Percentiles rank a stretch among this genome's conserved stretches.
Evolutionary conservation across 2,888 invertebrate genomes (phyloP).

Genomic region (Acronicta alni): DNA sequence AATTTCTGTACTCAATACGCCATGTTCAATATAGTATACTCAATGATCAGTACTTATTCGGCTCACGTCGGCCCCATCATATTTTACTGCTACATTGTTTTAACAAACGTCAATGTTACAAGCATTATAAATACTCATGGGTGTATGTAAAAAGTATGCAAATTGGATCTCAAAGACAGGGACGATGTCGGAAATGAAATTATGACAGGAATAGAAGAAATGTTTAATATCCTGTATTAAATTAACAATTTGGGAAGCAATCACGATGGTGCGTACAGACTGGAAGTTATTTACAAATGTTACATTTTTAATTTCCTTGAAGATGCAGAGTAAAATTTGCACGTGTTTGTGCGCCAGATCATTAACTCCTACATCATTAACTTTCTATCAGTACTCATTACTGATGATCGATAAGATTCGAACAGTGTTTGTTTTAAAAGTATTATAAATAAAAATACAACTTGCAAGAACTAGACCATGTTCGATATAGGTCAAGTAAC

Average conservation of each 20-base stretch:
- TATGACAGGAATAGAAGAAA: slow-evolving; percentile 22
- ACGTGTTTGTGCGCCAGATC: neutral
- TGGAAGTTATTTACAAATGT: slow-evolving; percentile 4
- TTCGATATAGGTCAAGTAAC: too few species aligned
- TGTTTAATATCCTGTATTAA: slow-evolving; percentile 43
- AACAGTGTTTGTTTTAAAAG: too few species aligned
- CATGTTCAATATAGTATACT: neutral
- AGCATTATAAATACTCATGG: slow-evolving; percentile 13
- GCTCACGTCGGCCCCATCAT: slow-evolving; percentile 45
- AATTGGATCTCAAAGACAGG: slow-evolving; percentile 15
- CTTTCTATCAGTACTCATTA: too few species aligned
- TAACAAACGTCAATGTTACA: slow-evolving; percentile 31
- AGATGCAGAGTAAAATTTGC: neutral
- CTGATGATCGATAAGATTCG: neutral
- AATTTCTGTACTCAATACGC: neutral
- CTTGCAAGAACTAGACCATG: too few species aligned
- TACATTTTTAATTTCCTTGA: slow-evolving; percentile 25
- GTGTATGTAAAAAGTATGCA: slow-evolving; percentile 22
- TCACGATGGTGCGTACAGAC: slow-evolving; percentile 4
- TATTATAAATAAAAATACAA: too few species aligned
- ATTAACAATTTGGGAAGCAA: slow-evolving; percentile 19
- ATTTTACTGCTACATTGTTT: slow-evolving; percentile 53
- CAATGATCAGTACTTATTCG: slow-evolving; percentile 30
- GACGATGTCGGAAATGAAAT: slow-evolving; percentile 15
- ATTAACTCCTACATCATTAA: neutral